These are phyloP conservation scores for Digitonthophagus gazella DNA, from an alignment of 2,888 invertebrate genomes.

Conservation along the genomic window DNA sequence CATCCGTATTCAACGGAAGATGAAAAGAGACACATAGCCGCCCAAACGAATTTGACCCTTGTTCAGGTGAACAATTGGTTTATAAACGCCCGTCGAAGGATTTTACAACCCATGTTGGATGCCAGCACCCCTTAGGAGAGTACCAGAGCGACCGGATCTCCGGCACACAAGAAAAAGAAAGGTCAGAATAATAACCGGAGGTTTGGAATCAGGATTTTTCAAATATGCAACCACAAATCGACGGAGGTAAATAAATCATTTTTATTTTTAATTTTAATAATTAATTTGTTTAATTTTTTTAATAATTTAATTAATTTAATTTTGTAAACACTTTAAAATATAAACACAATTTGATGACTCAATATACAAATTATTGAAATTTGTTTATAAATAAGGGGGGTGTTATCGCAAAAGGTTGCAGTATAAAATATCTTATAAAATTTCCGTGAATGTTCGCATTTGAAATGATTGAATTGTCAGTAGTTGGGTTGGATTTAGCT, in stretches of 20 bases:
- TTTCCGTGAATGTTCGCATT: too few relatives aligned
- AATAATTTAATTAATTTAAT: too few relatives aligned
- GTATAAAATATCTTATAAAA: too few relatives aligned
- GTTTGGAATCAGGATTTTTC: conserved; percentile 73
- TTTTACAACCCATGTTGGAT: conserved; percentile 90
- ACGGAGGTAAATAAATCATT: conserved; percentile 56
- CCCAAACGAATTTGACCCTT: conserved; percentile 83
- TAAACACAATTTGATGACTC: too few relatives aligned
- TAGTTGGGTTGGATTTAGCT: too few relatives aligned
- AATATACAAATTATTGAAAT: too few relatives aligned
- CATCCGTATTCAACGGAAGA: conserved; percentile 96
- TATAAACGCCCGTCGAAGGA: conserved; percentile 88
- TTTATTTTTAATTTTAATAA: too few relatives aligned
- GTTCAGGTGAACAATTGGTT: conserved; percentile 93
- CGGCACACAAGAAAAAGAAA: conserved; percentile 56
- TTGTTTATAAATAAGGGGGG: too few relatives aligned
- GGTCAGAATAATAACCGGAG: conserved; percentile 63
- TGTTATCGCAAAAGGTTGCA: too few relatives aligned
- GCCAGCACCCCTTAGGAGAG: conserved; percentile 55
- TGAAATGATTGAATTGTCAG: too few relatives aligned
- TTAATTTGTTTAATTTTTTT: too few relatives aligned
- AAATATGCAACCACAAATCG: conserved; percentile 59
- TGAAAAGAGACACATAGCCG: conserved; percentile 86
- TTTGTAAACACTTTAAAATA: too few relatives aligned
- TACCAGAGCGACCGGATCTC: conserved; percentile 37